Evolutionary conservation across 2,797 vertebrate genomes (phyloP), one percentile per base, ranked within the genome.

Genomic region (Sebastes dallii): DNA sequence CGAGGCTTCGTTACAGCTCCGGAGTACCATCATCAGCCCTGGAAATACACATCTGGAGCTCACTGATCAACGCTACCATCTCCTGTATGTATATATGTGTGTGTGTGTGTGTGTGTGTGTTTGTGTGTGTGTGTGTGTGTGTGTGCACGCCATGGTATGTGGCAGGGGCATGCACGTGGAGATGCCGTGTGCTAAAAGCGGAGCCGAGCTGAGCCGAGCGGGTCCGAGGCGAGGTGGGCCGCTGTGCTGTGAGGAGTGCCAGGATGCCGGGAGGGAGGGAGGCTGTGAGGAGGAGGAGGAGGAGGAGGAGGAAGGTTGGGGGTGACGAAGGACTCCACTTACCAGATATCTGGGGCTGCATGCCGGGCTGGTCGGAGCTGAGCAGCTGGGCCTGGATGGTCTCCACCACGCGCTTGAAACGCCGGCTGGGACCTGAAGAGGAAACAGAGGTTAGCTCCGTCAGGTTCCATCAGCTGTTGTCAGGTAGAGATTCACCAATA

Each of bases 321-420:
- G 54, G 77, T 77, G 83, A 72, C n/a, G 46, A 18, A 64, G 75
- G 62, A 16, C 27, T 39, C 3, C 78, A 95, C 97, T 97, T 95
- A 99, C 98, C 98, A 93, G 98, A 96, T 92, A 98, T 94, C 92
- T 99, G 98, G 0, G 93, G 90, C 95, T 98, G 98, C 90, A 96
- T 95, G 56, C 96, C 95, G 18, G 98, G 97, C 94, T 98, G 98
- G 88, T 98, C 98, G 88, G 97, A 94, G 94, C 97, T 98, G 93
- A 99, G 95, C 92, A 99, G 95, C 96, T 99, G 98, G 70, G 98
- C 95, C 96, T 99, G 98, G 94, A 99, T 99, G 88, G 98, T 99
- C 96, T 99, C 98, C 87, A 99, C 98, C 87, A 99, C 98, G 73
- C 98, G 97, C 95, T 99, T 99, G 94, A 99, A 99, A 89, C 98